Conservation (phyloP, 2,888 invertebrate species). For the Branchinecta sandiegonensis region DNA sequence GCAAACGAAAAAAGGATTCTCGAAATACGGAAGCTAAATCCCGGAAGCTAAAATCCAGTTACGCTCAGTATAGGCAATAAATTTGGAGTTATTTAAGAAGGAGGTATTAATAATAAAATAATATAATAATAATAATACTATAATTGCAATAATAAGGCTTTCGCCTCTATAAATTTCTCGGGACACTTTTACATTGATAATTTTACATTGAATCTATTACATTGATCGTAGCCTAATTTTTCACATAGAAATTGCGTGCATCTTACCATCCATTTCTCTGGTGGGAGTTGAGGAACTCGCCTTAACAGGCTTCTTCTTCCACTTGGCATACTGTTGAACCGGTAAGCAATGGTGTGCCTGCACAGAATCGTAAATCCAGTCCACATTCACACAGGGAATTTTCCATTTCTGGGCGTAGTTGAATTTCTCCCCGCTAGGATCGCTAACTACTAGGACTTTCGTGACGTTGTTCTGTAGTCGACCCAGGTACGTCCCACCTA, state of each 20-base stretch:
- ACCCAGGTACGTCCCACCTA: conserved; percentile 45
- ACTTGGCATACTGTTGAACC: background rate
- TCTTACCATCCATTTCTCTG: background rate
- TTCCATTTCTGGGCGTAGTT: conserved; percentile 43
- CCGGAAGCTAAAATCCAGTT: too few species aligned
- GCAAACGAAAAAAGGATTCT: too few species aligned
- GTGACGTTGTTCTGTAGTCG: conserved; percentile 40
- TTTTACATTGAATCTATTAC: background rate
- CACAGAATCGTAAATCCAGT: conserved; percentile 67
- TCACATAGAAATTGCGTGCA: background rate
- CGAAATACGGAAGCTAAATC: too few species aligned
- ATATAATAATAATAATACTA: background rate
- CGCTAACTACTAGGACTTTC: conserved; percentile 41
- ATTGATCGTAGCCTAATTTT: background rate
- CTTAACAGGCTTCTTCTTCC: background rate
- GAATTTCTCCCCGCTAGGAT: conserved; percentile 54
- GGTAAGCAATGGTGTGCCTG: conserved; percentile 1
- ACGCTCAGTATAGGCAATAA: too few species aligned
- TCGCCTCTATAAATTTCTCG: too few species aligned
- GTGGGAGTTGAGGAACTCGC: conserved; percentile 8
- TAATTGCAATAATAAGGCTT: background rate
- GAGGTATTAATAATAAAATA: background rate
- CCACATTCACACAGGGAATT: conserved; percentile 52
- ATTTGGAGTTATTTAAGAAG: too few species aligned
- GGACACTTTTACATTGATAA: too few species aligned